Evolutionary conservation across 2,797 vertebrate species (phyloP).

Genomic region (Oreochromis grahami): DNA sequence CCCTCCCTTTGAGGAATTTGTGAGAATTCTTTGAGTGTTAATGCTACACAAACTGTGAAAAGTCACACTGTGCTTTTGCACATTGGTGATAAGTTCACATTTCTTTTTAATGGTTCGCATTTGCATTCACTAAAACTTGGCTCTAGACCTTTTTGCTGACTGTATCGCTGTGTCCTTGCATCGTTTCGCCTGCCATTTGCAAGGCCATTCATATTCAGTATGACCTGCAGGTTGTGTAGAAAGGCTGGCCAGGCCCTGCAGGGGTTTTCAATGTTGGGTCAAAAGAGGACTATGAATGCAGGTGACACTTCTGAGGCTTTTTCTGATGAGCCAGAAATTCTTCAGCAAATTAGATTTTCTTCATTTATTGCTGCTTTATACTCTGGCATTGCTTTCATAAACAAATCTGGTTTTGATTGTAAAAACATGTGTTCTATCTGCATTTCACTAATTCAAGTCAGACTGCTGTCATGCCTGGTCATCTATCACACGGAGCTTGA

Average conservation of each 20-base stretch:
- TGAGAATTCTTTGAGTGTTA: constrained; percentile 1
- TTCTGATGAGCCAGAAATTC: constrained; percentile 4
- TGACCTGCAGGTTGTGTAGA: constrained; percentile 23
- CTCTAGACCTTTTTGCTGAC: not conserved
- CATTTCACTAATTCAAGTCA: not conserved
- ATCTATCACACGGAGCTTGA: not conserved
- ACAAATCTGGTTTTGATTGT: not conserved
- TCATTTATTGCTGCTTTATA: not conserved
- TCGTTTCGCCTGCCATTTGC: constrained; percentile 21
- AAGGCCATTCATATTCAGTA: constrained; percentile 50
- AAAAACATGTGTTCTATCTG: not conserved
- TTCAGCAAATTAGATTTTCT: not conserved
- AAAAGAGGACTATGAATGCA: constrained; percentile 22
- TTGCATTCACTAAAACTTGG: constrained; percentile 41
- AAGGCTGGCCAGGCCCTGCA: constrained; percentile 22
- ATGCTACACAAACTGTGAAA: constrained; percentile 44
- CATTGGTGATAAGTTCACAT: constrained; percentile 3
- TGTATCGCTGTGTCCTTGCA: constrained; percentile 5
- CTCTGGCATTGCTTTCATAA: not conserved
- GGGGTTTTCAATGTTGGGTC: constrained; percentile 25
- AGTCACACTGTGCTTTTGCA: constrained; percentile 43
- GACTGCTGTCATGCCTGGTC: not conserved
- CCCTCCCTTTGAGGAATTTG: constrained; percentile 11
- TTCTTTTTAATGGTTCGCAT: constrained; percentile 28
- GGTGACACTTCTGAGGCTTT: constrained; percentile 8